Base-by-base conservation (phyloP, 2,888 invertebrate genomes). In the Cephalotes varians region DNA sequence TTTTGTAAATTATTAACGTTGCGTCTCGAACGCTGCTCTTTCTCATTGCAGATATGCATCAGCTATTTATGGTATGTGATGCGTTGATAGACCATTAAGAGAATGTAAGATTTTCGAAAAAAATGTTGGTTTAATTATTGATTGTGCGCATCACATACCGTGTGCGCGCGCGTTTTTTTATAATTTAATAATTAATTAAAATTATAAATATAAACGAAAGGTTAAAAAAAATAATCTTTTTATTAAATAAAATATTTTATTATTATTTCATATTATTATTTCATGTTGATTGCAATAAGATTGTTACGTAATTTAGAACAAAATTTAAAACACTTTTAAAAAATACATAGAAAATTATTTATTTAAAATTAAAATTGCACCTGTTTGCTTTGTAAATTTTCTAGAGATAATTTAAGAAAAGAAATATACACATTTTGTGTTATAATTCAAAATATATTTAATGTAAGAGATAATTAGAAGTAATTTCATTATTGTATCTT, bases 401-500 rank as follows among this genome's bases (percentile, higher is more conserved):
- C 2, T 40, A 40, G 7, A 40, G 3, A 40, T 40, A 40, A 40
- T 40, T 40, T 40, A 40, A 15, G 12, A 40, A 40, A 12, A 40
- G 40, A 40, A 40, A 40, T 44, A 47, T 34, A 34, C 5, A 34
- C 34, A 34, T 47, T 44, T 15, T n/a, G n/a, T n/a, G 9, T 1
- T 51, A 6, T 12, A 64, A 44, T 49, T 21, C 7, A 3, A 44
- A 7, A 1, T 25, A 18, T 31, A 18, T 71, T 64, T 31, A 74
- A 72, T 60, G 56, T 56, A 67, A 72, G 60, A 64, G 9, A 10
- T 18, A 82, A 83, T 86, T 86, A 83, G 65, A 73, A 12, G 15
- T 65, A 73, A 74, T 54, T 82, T 88, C 82, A 86, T 88, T 88
- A 85, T 77, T 67, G 54, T 76, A 15, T 37, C 54, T 73, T 85